Base-by-base conservation (phyloP, 2,888 invertebrate genomes). In the Cephus spinipes region DNA sequence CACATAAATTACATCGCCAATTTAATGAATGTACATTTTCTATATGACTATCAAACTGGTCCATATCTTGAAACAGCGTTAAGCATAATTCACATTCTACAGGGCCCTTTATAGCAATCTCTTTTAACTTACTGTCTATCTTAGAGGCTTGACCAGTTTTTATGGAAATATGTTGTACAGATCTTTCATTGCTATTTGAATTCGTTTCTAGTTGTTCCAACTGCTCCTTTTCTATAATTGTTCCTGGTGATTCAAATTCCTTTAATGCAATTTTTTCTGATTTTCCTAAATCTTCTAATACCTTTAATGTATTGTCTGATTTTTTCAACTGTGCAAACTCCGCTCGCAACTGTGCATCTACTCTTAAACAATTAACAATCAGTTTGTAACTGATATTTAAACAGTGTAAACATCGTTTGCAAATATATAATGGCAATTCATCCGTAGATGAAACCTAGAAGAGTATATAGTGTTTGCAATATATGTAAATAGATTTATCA, bases 331-430 rank as follows among this genome's bases (percentile, higher is more conserved):
- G 55, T 55, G 76, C 71, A 12, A 83, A 73, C 75, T 81, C 79
- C 12, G 82, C 77, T 76, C 84, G 77, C 2, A 86, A 77, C 11
- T 80, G 36, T n/a, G 74, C 78, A 76, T 87, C 86, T 3, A 82
- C 80, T 81, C 82, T 82, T 23, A 84, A 33, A 34, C 82, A 83
- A 30, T 79, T 83, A 12, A 83, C 77, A 69, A 84, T 82, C 3
- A 87, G 76, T 75, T 85, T 85, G 77, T 87, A 85, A 81, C 86
- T 85, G 12, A 85, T 84, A 74, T 87, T 87, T 55, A 87, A 79
- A 32, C 82, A 83, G 34, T 80, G 80, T 31, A 85, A 79, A 75
- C 87, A 87, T 12, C 77, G 79, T 55, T 81, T 81, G 69, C 87
- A 87, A 11, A 87, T 82, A 31, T 83, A 82, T 32, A 77, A 78